These are phyloP conservation scores for Lacerta agilis DNA, from an alignment of 2,797 vertebrate genomes.

Conservation along the genomic window DNA sequence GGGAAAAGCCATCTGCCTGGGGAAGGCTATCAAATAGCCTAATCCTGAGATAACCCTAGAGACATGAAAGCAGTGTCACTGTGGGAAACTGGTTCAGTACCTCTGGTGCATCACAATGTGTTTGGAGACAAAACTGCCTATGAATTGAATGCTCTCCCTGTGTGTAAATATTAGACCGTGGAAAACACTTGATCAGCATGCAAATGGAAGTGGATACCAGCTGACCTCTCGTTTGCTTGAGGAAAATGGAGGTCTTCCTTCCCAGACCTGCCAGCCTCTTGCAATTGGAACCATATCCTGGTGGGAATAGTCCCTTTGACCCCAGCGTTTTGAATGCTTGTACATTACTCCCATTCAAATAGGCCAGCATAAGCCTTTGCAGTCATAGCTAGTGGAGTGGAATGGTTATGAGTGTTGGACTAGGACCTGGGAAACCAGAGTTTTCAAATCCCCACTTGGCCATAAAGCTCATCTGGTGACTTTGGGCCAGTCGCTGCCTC, in stretches of 20 bases:
- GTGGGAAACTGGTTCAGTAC: background rate
- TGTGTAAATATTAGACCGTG: conserved; percentile 30
- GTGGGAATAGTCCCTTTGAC: conserved; percentile 5
- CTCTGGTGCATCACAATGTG: background rate
- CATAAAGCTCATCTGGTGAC: background rate
- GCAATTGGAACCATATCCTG: background rate
- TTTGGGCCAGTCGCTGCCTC: background rate
- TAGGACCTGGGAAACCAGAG: background rate
- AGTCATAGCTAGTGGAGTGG: background rate
- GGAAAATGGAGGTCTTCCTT: conserved; percentile 1
- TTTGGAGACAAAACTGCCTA: background rate
- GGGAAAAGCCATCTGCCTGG: background rate
- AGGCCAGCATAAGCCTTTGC: background rate
- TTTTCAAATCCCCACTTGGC: background rate
- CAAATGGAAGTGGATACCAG: conserved; percentile 5
- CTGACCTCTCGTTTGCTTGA: conserved; percentile 1
- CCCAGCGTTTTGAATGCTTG: background rate
- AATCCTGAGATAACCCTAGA: background rate
- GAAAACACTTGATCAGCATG: background rate
- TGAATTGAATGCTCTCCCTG: background rate
- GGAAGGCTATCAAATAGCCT: background rate
- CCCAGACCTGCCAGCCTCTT: background rate
- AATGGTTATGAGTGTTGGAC: background rate
- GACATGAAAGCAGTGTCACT: background rate
- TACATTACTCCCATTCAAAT: background rate